A percentile compares a stretch with the other conserved stretches of the same genome.
These are phyloP conservation scores for Imbricaverruca yamaguchii DNA, from an alignment of 2,888 invertebrate genomes.

Conservation along the genomic window DNA sequence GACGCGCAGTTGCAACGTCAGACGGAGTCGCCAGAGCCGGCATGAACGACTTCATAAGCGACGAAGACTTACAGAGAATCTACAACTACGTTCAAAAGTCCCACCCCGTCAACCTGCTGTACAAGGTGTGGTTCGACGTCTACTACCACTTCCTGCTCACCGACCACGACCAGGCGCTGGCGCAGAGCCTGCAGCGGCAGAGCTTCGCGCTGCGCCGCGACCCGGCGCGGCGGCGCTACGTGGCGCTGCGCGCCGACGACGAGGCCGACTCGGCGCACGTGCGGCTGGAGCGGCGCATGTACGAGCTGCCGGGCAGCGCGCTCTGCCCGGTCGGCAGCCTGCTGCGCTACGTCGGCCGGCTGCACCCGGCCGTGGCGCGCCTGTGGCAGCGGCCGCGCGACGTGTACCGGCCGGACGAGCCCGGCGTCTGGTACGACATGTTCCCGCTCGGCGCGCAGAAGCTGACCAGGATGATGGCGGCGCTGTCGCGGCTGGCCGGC, in stretches of 20 bases:
- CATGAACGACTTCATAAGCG: background rate
- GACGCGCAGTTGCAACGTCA: no score
- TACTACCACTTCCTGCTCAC: background rate
- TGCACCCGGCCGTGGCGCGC: background rate
- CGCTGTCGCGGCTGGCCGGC: background rate
- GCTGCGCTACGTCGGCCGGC: background rate
- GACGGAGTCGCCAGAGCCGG: background rate
- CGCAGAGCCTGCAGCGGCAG: background rate
- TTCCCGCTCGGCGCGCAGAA: background rate
- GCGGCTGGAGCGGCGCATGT: background rate
- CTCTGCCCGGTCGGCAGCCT: background rate
- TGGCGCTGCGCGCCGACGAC: background rate
- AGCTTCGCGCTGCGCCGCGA: background rate
- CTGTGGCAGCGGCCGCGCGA: background rate
- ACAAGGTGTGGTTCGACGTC: background rate
- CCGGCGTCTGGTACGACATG: conserved; percentile 1
- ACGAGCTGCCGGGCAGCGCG: background rate
- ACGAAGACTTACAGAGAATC: background rate
- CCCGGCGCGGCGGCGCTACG: background rate
- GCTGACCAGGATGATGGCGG: background rate
- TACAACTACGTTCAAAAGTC: background rate
- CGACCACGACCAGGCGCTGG: background rate
- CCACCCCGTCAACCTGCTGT: background rate
- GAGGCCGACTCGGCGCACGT: background rate
- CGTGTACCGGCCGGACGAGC: background rate